phyloP scores from a whole-genome alignment of 2,888 invertebrate genomes.

The Pogonocherus hispidulus region DNA sequence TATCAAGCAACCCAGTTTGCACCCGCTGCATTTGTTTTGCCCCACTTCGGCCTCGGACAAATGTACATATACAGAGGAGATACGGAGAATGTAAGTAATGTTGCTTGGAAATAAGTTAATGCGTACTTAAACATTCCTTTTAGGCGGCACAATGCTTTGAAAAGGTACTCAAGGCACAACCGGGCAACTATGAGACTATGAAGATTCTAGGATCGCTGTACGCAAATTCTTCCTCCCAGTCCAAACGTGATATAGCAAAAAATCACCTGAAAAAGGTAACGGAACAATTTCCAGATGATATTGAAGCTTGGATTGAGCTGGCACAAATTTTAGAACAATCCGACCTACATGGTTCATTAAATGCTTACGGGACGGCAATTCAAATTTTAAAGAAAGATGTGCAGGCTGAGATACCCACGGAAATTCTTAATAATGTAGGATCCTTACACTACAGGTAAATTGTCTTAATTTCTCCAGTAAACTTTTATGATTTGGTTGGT shows the following conservation, averaged over 20 bases:
- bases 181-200: constrained; percentile 99
- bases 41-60: constrained; percentile 98
- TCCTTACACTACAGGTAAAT: constrained; percentile 85
- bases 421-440: constrained; percentile 97
- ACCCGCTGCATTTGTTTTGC: constrained; percentile 93
- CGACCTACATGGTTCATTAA: constrained; percentile 89
- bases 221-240: constrained; percentile 89
- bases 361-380: constrained; percentile 94
- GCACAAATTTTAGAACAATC: constrained; percentile 98
- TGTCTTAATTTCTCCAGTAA: too few species aligned
- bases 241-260: constrained; percentile 93
- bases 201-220: constrained; percentile 98
- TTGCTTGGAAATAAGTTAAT: not conserved
- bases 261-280: constrained; percentile 95
- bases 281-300: constrained; percentile 97
- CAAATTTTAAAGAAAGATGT: constrained; percentile 93
- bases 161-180: constrained; percentile 96
- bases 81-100: constrained; percentile 84
- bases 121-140: constrained; percentile 23
- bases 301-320: constrained; percentile 99
- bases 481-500: too few species aligned
- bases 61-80: constrained; percentile 99
- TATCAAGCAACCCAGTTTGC: constrained; percentile 99
- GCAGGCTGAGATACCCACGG: constrained; percentile 94
- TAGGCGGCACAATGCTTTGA: constrained; percentile 98